Conservation (phyloP, 1,140 invertebrate genomes). For the Bombus superbus region DNA sequence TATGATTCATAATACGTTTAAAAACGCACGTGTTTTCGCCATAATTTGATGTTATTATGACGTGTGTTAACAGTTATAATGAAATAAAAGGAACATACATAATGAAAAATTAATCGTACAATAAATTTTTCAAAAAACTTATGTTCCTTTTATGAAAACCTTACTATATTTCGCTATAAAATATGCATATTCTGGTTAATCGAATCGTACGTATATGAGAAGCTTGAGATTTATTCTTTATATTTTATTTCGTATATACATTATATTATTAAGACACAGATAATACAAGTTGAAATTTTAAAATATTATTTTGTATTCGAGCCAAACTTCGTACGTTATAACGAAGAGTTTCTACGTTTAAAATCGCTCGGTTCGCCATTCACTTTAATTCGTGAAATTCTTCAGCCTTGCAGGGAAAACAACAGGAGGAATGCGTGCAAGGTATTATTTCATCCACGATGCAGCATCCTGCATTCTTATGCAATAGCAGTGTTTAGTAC, state of each 20-base stretch:
- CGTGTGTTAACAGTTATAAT: background rate
- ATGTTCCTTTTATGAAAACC: background rate
- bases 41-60: slow-evolving; percentile 1
- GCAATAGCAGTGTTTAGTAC: background rate
- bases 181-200: background rate
- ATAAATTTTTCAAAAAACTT: background rate
- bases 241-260: background rate
- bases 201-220: background rate
- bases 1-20: slow-evolving; percentile 14
- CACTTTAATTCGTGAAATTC: slow-evolving; percentile 16
- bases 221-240: background rate
- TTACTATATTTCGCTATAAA: too few species aligned
- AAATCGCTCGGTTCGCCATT: background rate
- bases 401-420: background rate
- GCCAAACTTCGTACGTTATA: background rate
- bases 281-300: background rate
- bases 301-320: background rate
- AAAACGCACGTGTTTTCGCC: background rate
- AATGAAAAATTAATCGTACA: background rate
- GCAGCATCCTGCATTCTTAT: slow-evolving; percentile 36
- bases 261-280: background rate
- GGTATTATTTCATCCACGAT: slow-evolving; percentile 18
- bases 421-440: background rate
- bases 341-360: background rate
- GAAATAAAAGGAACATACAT: background rate